Evolutionary conservation across 2,797 vertebrate genomes (phyloP), one percentile per base, ranked within the genome.

Genomic region (Lophius americanus): DNA sequence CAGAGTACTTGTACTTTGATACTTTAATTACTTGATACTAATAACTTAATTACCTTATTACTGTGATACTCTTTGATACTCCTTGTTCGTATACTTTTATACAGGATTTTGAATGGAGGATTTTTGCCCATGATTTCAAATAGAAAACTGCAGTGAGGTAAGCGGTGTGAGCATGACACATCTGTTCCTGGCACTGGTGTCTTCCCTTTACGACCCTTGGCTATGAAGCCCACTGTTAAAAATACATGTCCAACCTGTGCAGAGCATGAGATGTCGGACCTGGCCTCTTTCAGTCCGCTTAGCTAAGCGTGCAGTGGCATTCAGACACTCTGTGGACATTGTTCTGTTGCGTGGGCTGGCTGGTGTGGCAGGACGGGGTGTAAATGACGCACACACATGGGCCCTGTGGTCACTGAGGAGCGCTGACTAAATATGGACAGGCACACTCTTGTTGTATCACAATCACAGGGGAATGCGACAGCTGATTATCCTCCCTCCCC

Each of bases 361-460:
- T 72, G 73, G 79, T 79, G 64, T 70, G 89, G 91, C 87, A 79
- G 75, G 80, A 81, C 83, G 54, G 87, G 92, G 93, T 94, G 95
- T 92, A 94, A 95, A 91, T 95, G 95, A 96, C 93, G 90, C 93
- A 93, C 76, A 86, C 85, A 83, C 84, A 73, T 80, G 80, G 89
- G 81, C 87, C 78, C 64, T 74, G 85, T 83, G 70, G 95, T 94
- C 94, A 94, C 94, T 92, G 94, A 93, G 90, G 92, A 92, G 88
- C 91, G 89, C 94, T 96, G 95, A 91, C 97, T 97, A 98, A 98
- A 98, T 97, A 98, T 95, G 97, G 96, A 89, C 94, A 95, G 87
- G 70, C 83, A 32, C 91, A 91, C 91, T 90, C 91, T 79, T 90
- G 91, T 90, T 93, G 90, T 93, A 95, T 93, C 94, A 90, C 92